Evolutionary conservation across 2,797 vertebrate species (phyloP), one percentile per base, ranked within the genome.

Genomic region (Myoxocephalus aenaeus): DNA sequence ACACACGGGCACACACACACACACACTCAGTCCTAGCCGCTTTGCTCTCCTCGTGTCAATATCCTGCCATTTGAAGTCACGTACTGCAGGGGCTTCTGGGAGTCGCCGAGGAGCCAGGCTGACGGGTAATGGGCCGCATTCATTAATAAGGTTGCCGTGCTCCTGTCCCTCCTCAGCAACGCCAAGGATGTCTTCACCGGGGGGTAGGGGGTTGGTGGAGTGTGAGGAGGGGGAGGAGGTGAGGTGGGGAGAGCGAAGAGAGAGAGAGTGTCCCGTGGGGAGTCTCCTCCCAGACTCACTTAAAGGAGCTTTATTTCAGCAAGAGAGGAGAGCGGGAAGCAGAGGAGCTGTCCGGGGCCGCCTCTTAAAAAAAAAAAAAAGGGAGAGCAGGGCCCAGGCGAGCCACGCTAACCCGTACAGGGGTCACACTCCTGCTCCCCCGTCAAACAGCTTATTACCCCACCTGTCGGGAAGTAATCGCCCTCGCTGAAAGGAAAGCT

Each of bases 41-140:
- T 94, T 93, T 94, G 96, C 96, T 97, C 90, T 96, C 96, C 97
- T 96, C 96, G 96, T 98, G 98, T 99, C 98, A 98, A 98, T 98
- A 98, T 97, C 97, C 97, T 97, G 97, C 97, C 97, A 98, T 99
- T 98, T 98, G 98, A 97, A 99, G 98, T 98, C 97, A 98, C 97
- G 97, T 98, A 97, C 97, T 95, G 96, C 97, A 96, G 97, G 96
- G 96, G 96, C 97, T 97, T 97, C 96, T 96, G 96, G 97, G 97
- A 98, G 96, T 94, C 95, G 94, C 94, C 94, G 94, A 97, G 97
- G 97, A 99, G 97, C 97, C 96, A 96, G 97, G 96, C 97, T 98
- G 97, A 98, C 97, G 98, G 97, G 96, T 98, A 98, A 98, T 97
- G 97, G 97, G 96, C 97, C 96, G 96, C 97, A 98, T 99, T 99